Percentiles rank a stretch among this genome's conserved stretches.
Evolutionary conservation across 2,888 invertebrate species (phyloP).

Genomic region (Crocallis elinguaria): DNA sequence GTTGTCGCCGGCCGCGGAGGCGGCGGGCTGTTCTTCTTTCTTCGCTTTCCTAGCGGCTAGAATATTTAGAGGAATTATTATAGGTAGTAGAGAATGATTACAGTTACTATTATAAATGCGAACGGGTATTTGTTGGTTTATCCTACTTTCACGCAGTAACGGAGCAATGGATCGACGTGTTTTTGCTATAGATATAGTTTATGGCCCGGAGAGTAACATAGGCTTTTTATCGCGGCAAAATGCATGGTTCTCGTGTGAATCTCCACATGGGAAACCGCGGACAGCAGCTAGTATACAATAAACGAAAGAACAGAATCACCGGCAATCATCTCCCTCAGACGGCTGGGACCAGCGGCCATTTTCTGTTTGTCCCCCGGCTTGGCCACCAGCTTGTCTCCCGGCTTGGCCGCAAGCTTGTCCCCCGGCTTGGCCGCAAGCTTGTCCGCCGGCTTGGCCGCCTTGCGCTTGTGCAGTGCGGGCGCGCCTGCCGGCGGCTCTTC

Average conservation of each 20-base stretch:
- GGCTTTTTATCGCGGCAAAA: too few relatives aligned
- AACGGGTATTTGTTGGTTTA: too few relatives aligned
- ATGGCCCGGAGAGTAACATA: too few relatives aligned
- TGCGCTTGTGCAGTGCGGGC: conserved; percentile 13
- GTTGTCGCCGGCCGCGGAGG: conserved; percentile 24
- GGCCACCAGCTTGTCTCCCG: conserved; percentile 28
- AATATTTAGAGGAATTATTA: background rate
- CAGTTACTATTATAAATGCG: too few relatives aligned
- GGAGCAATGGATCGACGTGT: too few relatives aligned
- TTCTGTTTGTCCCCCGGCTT: too few relatives aligned
- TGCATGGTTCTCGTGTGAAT: too few relatives aligned
- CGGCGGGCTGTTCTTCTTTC: conserved; percentile 40
- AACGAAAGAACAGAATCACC: conserved; percentile 58
- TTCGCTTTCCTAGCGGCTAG: conserved; percentile 72
- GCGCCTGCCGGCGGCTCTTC: conserved; percentile 62
- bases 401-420: conserved; percentile 31
- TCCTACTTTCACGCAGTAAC: too few relatives aligned
- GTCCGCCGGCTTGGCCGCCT: conserved; percentile 36
- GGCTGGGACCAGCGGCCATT: conserved; percentile 48
- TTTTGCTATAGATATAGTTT: too few relatives aligned
- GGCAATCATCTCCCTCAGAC: conserved; percentile 70
- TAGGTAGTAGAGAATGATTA: too few relatives aligned
- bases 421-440: conserved; percentile 34
- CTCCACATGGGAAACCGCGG: too few relatives aligned
- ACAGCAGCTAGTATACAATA: too few relatives aligned